Evolutionary conservation across 2,113 vertebrate genomes (phyloP).

Genomic region (Myiozetetes cayanensis): DNA sequence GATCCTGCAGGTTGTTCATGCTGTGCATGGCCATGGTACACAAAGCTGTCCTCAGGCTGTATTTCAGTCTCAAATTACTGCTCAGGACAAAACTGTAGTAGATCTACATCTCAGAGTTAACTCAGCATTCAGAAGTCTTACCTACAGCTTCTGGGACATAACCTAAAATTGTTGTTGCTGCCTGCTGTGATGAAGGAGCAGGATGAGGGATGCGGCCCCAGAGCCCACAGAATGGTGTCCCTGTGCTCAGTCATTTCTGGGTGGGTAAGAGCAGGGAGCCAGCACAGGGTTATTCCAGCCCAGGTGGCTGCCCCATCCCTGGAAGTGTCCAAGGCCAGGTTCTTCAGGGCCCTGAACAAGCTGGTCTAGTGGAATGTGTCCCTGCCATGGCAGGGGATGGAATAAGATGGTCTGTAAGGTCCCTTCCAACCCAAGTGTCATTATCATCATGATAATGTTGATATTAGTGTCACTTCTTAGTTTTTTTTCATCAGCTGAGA

Average conservation of each 20-base stretch:
- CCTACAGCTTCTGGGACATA: not conserved
- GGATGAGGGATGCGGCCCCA: not conserved
- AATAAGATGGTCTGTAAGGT: not conserved
- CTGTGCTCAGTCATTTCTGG: not conserved
- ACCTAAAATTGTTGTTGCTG: not conserved
- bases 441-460: not conserved
- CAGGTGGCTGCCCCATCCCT: not conserved
- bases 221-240: not conserved
- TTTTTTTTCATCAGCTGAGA: not conserved
- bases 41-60: not conserved
- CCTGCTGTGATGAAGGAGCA: not conserved
- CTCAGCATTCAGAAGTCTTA: not conserved
- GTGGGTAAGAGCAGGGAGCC: not conserved
- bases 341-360: not conserved
- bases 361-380: not conserved
- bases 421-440: not conserved
- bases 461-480: not conserved
- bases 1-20: not conserved
- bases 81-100: not conserved
- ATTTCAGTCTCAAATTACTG: not conserved
- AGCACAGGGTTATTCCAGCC: not conserved
- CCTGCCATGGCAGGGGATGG: not conserved
- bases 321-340: not conserved
- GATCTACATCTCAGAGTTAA: not conserved
- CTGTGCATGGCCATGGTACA: not conserved